A percentile compares a stretch with the other conserved stretches of the same genome.
phyloP scores from a whole-genome alignment of 2,113 vertebrate species.

The Martes martes region DNA sequence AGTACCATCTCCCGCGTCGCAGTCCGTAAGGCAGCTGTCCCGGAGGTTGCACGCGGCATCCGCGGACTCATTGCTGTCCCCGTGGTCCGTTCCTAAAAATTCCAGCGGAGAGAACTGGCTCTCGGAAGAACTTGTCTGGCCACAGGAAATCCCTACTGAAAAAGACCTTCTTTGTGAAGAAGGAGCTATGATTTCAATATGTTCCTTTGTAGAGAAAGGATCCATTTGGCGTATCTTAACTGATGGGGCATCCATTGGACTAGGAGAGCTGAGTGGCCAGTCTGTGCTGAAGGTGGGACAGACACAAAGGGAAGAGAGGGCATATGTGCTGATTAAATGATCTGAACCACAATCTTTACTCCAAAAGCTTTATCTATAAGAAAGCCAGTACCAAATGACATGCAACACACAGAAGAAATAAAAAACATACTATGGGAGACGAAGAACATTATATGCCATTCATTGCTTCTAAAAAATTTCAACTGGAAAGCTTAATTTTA shows the following conservation, averaged over 20 bases:
- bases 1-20: constrained; percentile 83
- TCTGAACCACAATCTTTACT: background rate
- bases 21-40: constrained; percentile 88
- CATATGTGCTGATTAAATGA: background rate
- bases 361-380: background rate
- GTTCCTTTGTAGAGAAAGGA: constrained; percentile 82
- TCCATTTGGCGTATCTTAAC: constrained; percentile 91
- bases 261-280: constrained; percentile 94
- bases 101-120: constrained; percentile 80
- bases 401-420: background rate
- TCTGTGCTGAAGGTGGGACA: constrained; percentile 86
- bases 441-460: background rate
- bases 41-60: constrained; percentile 69
- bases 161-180: constrained; percentile 62
- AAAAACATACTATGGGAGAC: background rate
- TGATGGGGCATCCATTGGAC: constrained; percentile 91
- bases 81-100: constrained; percentile 66
- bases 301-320: background rate
- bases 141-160: constrained; percentile 80
- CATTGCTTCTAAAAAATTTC: background rate
- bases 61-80: constrained; percentile 63
- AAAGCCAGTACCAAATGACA: background rate
- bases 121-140: constrained; percentile 79
- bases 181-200: constrained; percentile 80
- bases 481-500: constrained; percentile 2